Conservation (phyloP, 2,888 invertebrate genomes). For the Cartodere bifasciata region DNA sequence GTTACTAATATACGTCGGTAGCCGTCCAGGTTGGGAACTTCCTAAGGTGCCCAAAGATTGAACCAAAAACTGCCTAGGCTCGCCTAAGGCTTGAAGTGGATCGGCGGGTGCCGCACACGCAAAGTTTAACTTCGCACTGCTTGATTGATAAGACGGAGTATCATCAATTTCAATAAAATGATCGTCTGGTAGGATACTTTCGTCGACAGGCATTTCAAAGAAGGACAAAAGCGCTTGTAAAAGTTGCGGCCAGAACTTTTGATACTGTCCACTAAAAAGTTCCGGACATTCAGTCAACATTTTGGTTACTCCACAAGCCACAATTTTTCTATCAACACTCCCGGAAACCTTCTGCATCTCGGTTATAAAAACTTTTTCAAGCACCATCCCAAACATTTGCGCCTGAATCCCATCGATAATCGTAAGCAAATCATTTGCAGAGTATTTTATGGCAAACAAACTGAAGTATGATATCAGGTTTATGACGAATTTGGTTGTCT, state of each 20-base stretch:
- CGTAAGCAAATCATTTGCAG: constrained; percentile 59
- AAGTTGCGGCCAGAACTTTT: constrained; percentile 45
- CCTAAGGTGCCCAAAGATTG: constrained; percentile 59
- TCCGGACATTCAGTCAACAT: constrained; percentile 66
- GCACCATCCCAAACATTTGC: constrained; percentile 90
- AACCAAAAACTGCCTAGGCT: constrained; percentile 63
- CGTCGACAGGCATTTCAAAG: constrained; percentile 83
- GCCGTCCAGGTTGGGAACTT: constrained; percentile 50
- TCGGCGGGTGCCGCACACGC: constrained; percentile 66
- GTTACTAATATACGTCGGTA: constrained; percentile 51
- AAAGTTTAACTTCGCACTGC: constrained; percentile 78
- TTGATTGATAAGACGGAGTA: constrained; percentile 72
- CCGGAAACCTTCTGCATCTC: constrained; percentile 83
- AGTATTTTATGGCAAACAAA: constrained; percentile 71
- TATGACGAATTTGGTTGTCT: constrained; percentile 90
- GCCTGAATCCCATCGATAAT: constrained; percentile 77
- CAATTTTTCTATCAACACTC: constrained; percentile 73
- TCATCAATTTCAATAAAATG: constrained; percentile 84
- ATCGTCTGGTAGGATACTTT: constrained; percentile 65
- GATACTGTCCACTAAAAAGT: constrained; percentile 55
- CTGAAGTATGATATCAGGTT: constrained; percentile 84
- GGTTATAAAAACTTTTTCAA: constrained; percentile 75
- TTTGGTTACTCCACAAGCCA: constrained; percentile 79
- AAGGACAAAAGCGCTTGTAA: constrained; percentile 66
- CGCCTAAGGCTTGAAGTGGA: constrained; percentile 55